phyloP scores from a whole-genome alignment of 2,888 invertebrate species.

The Megaustenia siamemsis region DNA sequence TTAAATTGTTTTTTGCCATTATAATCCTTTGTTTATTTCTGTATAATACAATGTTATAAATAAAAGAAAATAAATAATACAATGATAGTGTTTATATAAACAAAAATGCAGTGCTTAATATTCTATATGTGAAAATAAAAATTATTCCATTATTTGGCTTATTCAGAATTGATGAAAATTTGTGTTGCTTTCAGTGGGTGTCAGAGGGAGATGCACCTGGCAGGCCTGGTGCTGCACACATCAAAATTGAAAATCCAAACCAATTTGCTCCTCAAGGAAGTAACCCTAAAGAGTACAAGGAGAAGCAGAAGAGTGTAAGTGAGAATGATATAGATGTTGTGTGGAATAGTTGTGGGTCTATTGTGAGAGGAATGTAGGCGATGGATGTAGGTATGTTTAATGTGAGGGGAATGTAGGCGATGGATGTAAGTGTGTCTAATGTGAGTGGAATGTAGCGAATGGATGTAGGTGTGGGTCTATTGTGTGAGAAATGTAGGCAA shows the following conservation, averaged over 20 bases:
- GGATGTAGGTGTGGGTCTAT: too few relatives aligned
- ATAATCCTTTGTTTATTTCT: too few relatives aligned
- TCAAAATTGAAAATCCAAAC: slow-evolving; percentile 92
- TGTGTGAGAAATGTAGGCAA: too few relatives aligned
- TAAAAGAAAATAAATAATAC: too few relatives aligned
- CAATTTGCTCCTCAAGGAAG: slow-evolving; percentile 98
- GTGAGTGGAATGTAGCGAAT: too few relatives aligned
- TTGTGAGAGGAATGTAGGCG: not conserved
- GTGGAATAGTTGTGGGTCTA: not conserved
- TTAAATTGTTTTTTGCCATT: too few relatives aligned
- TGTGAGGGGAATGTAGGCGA: not conserved
- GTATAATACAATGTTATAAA: too few relatives aligned
- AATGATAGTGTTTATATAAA: too few relatives aligned
- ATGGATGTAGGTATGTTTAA: not conserved
- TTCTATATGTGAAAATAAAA: too few relatives aligned
- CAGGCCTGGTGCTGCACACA: slow-evolving; percentile 86
- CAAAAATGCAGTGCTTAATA: too few relatives aligned
- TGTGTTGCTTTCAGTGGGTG: slow-evolving; percentile 73
- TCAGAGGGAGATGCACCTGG: slow-evolving; percentile 64
- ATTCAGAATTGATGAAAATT: not conserved
- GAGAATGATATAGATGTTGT: not conserved
- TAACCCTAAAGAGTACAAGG: slow-evolving; percentile 97
- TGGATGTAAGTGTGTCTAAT: too few relatives aligned
- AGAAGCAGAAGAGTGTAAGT: slow-evolving; percentile 94
- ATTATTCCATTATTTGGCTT: too few relatives aligned